A percentile compares a stretch with the other conserved stretches of the same genome.
Evolutionary conservation across 2,888 invertebrate genomes (phyloP).

Genomic region (Amphipoea lucens): DNA sequence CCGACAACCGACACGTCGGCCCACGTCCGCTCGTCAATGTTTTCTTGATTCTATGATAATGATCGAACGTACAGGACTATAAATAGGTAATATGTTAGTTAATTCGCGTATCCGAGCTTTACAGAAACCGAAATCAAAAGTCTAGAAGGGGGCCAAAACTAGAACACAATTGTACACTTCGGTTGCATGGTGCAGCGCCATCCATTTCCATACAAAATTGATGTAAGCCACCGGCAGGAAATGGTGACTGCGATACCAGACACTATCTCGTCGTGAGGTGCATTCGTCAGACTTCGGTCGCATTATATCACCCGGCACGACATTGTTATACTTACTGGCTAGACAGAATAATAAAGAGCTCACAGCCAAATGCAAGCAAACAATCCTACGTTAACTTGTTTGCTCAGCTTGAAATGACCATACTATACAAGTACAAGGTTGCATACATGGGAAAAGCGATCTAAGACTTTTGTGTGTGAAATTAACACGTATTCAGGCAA

Average conservation of each 20-base stretch:
- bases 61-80: conserved; percentile 19
- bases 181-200: conserved; percentile 70
- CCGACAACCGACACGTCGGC: conserved; percentile 71
- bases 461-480: conserved; percentile 60
- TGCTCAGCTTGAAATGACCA: conserved; percentile 53
- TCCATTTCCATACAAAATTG: conserved; percentile 81
- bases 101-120: background rate
- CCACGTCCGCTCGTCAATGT: conserved; percentile 74
- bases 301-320: conserved; percentile 72
- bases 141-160: conserved; percentile 25
- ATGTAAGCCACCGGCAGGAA: conserved; percentile 76
- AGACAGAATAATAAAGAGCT: conserved; percentile 54
- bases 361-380: conserved; percentile 48
- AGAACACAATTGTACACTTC: conserved; percentile 68
- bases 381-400: conserved; percentile 36
- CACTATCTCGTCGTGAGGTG: conserved; percentile 73
- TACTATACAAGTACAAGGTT: conserved; percentile 39
- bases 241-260: conserved; percentile 74
- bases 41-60: conserved; percentile 62
- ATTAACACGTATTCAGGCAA: conserved; percentile 70
- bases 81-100: background rate
- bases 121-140: conserved; percentile 26
- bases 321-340: conserved; percentile 55
- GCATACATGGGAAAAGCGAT: conserved; percentile 46
- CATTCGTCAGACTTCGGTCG: conserved; percentile 70